Evolutionary conservation across 2,888 invertebrate species (phyloP).

Genomic region (Pseudococcus viburni): DNA sequence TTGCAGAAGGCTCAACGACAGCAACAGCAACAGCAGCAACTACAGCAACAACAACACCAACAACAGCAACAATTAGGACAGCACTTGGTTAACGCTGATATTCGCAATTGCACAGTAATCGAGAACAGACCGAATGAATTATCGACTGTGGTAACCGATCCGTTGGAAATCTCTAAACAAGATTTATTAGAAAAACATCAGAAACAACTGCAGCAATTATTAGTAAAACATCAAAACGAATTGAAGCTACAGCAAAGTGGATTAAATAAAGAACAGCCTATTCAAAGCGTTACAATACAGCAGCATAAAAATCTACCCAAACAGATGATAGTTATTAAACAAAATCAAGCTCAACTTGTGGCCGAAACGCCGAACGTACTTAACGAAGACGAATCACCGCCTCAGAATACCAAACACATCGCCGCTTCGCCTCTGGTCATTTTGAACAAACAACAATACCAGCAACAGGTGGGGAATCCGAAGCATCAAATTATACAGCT

Average conservation of each 20-base stretch:
- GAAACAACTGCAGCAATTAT: slow-evolving; percentile 69
- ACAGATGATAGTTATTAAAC: slow-evolving; percentile 62
- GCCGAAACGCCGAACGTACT: slow-evolving; percentile 55
- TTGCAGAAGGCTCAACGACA: slow-evolving; percentile 62
- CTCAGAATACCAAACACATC: slow-evolving; percentile 43
- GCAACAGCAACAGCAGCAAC: slow-evolving; percentile 66
- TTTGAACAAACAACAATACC: slow-evolving; percentile 63
- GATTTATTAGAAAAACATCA: slow-evolving; percentile 68
- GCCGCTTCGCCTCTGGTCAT: slow-evolving; percentile 53
- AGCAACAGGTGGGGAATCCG: slow-evolving; percentile 66
- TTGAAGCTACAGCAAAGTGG: slow-evolving; percentile 66
- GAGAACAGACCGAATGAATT: neutral
- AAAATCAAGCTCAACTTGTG: slow-evolving; percentile 60
- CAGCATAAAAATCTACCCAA: slow-evolving; percentile 39
- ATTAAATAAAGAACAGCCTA: neutral
- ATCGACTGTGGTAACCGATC: neutral
- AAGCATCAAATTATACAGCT: slow-evolving; percentile 68
- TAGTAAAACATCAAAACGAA: slow-evolving; percentile 66
- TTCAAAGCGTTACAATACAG: slow-evolving; percentile 27
- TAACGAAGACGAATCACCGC: neutral
- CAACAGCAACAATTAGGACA: slow-evolving; percentile 67
- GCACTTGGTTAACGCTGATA: neutral
- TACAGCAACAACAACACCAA: slow-evolving; percentile 68
- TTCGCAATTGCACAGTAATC: neutral
- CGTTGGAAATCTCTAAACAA: slow-evolving; percentile 67